Conservation (phyloP, 2,113 vertebrate species). For the Gobius niger region DNA sequence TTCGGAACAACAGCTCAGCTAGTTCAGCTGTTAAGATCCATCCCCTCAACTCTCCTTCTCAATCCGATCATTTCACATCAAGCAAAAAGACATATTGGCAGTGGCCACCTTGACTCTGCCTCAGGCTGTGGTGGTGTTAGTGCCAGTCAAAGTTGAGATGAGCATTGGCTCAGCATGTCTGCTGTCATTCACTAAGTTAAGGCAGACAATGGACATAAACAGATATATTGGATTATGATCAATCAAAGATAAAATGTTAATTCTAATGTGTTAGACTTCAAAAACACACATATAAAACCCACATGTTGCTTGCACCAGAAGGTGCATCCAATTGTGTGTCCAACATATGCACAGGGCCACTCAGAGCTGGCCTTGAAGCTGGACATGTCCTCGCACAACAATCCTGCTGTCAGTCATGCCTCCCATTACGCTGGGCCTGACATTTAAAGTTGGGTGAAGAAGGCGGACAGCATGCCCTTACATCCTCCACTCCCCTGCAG, state of each 20-base stretch:
- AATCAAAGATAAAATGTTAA: no score
- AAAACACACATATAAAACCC: neutral
- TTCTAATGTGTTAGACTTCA: no score
- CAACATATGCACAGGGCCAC: constrained; percentile 47
- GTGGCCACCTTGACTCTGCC: constrained; percentile 56
- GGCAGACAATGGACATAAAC: neutral
- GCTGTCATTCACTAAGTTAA: constrained; percentile 24
- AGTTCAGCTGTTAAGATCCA: constrained; percentile 49
- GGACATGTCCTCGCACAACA: constrained; percentile 67
- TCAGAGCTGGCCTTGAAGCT: constrained; percentile 62
- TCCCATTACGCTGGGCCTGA: constrained; percentile 66
- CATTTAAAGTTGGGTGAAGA: constrained; percentile 74
- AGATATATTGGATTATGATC: neutral
- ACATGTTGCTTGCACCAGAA: neutral
- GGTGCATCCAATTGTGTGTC: constrained; percentile 19
- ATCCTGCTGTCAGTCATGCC: constrained; percentile 65
- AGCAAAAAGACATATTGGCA: constrained; percentile 53
- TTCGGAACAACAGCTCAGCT: constrained; percentile 19
- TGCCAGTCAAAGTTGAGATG: constrained; percentile 43
- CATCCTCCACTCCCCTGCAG: constrained; percentile 67
- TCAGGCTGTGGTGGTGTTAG: constrained; percentile 27
- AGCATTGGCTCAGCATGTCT: constrained; percentile 24
- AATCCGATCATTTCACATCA: constrained; percentile 51
- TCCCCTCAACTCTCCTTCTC: constrained; percentile 50
- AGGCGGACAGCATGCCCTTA: constrained; percentile 66